Evolutionary conservation across 1,140 invertebrate genomes (phyloP).

Genomic region (Heliconius himera): DNA sequence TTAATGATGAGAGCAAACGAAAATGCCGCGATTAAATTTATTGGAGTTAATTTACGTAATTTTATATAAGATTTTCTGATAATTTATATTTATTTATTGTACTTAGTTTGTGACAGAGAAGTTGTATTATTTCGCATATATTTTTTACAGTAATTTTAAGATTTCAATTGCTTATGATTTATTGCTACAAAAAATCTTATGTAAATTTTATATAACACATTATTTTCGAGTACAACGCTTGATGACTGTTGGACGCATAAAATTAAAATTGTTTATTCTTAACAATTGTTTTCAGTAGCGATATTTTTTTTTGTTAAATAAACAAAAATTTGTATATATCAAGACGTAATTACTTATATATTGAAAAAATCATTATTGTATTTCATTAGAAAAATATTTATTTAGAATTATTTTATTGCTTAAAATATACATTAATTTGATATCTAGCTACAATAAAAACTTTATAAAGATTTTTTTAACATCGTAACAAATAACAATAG

Average conservation of each 20-base stretch:
- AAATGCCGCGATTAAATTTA: not conserved
- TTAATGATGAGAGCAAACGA: not conserved
- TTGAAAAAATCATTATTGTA: not conserved
- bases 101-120: not conserved
- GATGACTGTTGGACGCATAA: not conserved
- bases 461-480: not conserved
- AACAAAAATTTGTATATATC: not conserved
- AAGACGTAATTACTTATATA: not conserved
- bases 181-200: not conserved
- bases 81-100: not conserved
- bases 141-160: not conserved
- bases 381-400: not conserved
- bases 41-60: not conserved
- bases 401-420: not conserved
- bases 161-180: not conserved
- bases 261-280: not conserved
- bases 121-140: not conserved
- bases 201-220: not conserved
- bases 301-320: no score
- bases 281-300: not conserved
- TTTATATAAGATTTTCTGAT: not conserved
- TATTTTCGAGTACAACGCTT: not conserved
- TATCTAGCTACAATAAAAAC: not conserved
- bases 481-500: conserved; percentile 23
- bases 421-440: not conserved